Percentiles rank a stretch among this genome's conserved stretches.
Conservation (phyloP, 2,797 vertebrate genomes). For the Pseudochaenichthys georgianus region DNA sequence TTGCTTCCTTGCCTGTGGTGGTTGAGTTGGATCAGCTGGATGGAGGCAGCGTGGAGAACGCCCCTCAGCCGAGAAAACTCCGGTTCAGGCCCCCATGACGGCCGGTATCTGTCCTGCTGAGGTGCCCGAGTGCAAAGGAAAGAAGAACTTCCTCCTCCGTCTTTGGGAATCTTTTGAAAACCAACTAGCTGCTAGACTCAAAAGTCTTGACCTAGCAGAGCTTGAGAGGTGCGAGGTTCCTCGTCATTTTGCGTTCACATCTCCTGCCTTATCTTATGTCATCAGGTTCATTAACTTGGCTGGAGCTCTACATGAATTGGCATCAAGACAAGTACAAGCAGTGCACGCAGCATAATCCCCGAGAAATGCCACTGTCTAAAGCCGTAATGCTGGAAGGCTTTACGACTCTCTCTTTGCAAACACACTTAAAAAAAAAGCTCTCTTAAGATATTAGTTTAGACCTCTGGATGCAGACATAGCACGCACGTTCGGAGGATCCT, state of each 20-base stretch:
- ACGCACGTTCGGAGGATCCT: neutral
- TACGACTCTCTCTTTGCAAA: constrained; percentile 58
- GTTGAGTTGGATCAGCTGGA: constrained; percentile 64
- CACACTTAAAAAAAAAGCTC: constrained; percentile 24
- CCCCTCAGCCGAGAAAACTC: constrained; percentile 16
- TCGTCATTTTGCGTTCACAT: neutral
- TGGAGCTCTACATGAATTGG: constrained; percentile 49
- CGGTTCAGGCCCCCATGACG: constrained; percentile 3
- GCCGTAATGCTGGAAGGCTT: constrained; percentile 64
- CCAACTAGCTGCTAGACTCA: neutral
- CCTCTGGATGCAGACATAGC: constrained; percentile 14
- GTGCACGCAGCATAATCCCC: constrained; percentile 62
- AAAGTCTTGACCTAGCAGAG: neutral
- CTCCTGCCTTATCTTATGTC: constrained; percentile 48
- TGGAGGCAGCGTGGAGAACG: constrained; percentile 33
- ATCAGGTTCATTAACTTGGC: constrained; percentile 59
- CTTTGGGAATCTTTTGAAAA: constrained; percentile 5
- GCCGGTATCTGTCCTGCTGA: constrained; percentile 10
- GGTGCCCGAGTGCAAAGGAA: constrained; percentile 14
- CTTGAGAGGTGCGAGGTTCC: constrained; percentile 20
- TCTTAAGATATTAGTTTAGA: constrained; percentile 27
- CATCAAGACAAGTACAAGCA: constrained; percentile 43
- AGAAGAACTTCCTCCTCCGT: neutral
- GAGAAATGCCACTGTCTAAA: constrained; percentile 66
- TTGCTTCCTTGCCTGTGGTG: constrained; percentile 52